Conservation (phyloP, 2,888 invertebrate species). For the Drosophila borealis region DNA sequence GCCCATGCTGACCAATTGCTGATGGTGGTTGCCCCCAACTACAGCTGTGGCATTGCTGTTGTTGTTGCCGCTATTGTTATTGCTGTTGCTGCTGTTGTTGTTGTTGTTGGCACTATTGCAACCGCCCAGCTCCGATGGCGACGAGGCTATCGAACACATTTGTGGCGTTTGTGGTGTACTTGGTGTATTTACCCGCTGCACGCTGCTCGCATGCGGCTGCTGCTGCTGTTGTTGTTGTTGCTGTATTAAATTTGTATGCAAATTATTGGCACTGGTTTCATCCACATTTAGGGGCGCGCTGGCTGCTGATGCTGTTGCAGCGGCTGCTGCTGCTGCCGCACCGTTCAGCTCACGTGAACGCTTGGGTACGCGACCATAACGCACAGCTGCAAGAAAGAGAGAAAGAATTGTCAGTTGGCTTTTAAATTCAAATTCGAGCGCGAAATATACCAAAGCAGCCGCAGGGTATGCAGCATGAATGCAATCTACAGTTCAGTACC, state of each 20-base stretch:
- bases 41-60: slow-evolving; percentile 73
- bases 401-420: slow-evolving; percentile 4
- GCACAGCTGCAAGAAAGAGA: slow-evolving; percentile 90
- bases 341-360: slow-evolving; percentile 92
- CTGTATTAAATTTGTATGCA: slow-evolving; percentile 63
- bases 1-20: slow-evolving; percentile 69
- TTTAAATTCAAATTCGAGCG: slow-evolving; percentile 2
- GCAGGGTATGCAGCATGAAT: slow-evolving; percentile 9
- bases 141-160: slow-evolving; percentile 85
- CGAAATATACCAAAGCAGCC: background rate
- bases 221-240: slow-evolving; percentile 56
- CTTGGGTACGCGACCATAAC: slow-evolving; percentile 98
- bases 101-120: slow-evolving; percentile 82
- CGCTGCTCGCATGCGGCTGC: slow-evolving; percentile 75
- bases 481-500: background rate
- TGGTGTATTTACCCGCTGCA: slow-evolving; percentile 85
- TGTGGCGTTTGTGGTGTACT: slow-evolving; percentile 86
- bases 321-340: slow-evolving; percentile 62
- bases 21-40: slow-evolving; percentile 67
- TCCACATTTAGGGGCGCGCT: slow-evolving; percentile 69
- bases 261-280: slow-evolving; percentile 65
- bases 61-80: slow-evolving; percentile 64
- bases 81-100: slow-evolving; percentile 65
- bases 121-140: slow-evolving; percentile 84
- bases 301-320: slow-evolving; percentile 49